Evolutionary conservation across 2,888 invertebrate genomes (phyloP).

Genomic region (Melangyna quadrimaculata): DNA sequence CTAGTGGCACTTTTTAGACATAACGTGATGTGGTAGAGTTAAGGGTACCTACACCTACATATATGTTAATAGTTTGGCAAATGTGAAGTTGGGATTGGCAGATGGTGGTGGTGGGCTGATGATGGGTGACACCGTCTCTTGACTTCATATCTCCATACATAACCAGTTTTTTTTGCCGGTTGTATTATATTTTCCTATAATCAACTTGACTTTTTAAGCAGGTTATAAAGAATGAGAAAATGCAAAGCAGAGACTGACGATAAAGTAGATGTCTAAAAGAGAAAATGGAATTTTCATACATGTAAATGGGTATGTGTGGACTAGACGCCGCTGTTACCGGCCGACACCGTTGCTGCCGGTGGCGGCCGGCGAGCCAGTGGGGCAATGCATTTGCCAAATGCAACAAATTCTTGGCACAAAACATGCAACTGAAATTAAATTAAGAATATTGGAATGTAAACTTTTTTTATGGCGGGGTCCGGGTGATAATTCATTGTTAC

Average conservation of each 20-base stretch:
- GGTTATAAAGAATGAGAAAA: conserved; percentile 29
- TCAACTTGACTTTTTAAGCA: conserved; percentile 10
- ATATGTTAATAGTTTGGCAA: background rate
- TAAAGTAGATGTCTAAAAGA: conserved; percentile 4
- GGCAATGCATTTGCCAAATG: background rate
- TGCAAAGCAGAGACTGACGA: conserved; percentile 12
- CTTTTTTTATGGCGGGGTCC: background rate
- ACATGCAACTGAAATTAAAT: background rate
- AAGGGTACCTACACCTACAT: background rate
- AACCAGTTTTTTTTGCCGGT: conserved; percentile 56
- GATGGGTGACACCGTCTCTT: background rate
- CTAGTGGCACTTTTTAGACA: conserved; percentile 13
- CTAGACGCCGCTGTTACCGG: background rate
- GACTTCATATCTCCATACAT: background rate
- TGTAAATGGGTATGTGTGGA: background rate
- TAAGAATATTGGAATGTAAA: conserved; percentile 5
- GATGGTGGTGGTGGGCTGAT: background rate
- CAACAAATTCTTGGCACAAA: conserved; percentile 19
- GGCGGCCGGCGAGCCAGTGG: too few relatives aligned
- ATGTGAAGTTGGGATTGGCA: background rate
- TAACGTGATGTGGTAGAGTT: background rate
- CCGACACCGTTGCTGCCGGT: background rate
- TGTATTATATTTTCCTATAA: background rate
- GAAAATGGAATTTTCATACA: background rate
- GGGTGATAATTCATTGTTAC: conserved; percentile 9